These are phyloP conservation scores for Odocoileus hemionus DNA, from an alignment of 2,113 vertebrate species.

Conservation along the genomic window DNA sequence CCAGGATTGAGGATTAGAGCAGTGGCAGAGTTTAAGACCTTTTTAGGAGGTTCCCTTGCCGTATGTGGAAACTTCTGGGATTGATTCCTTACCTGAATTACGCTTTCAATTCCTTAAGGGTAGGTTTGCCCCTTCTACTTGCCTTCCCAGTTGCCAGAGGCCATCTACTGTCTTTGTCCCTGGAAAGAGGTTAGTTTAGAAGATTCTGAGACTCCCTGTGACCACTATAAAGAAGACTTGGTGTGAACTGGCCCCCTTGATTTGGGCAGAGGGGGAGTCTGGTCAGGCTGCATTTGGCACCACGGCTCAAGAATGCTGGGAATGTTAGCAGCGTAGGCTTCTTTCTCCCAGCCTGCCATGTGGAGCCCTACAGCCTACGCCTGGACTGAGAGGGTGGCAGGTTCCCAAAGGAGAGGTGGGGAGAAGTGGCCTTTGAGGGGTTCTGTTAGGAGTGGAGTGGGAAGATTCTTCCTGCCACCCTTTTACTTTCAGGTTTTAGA, in stretches of 20 bases:
- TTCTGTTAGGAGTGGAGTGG: not conserved
- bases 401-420: conserved; percentile 26
- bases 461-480: not conserved
- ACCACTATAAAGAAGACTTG: not conserved
- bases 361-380: conserved; percentile 25
- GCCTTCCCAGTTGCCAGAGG: not conserved
- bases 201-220: not conserved
- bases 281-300: conserved; percentile 42
- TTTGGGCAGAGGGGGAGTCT: conserved; percentile 35
- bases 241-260: not conserved
- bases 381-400: conserved; percentile 45
- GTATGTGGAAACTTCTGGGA: not conserved
- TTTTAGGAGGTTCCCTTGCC: not conserved
- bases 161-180: not conserved
- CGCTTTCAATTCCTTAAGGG: not conserved
- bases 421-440: not conserved
- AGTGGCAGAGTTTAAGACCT: not conserved
- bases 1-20: not conserved
- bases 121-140: not conserved
- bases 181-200: not conserved
- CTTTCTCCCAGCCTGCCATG: conserved; percentile 32
- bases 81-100: not conserved
- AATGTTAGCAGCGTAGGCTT: conserved; percentile 56
- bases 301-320: conserved; percentile 65
- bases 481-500: not conserved